Evolutionary conservation across 2,888 invertebrate genomes (phyloP).

Genomic region (Ephialtes manifestator): DNA sequence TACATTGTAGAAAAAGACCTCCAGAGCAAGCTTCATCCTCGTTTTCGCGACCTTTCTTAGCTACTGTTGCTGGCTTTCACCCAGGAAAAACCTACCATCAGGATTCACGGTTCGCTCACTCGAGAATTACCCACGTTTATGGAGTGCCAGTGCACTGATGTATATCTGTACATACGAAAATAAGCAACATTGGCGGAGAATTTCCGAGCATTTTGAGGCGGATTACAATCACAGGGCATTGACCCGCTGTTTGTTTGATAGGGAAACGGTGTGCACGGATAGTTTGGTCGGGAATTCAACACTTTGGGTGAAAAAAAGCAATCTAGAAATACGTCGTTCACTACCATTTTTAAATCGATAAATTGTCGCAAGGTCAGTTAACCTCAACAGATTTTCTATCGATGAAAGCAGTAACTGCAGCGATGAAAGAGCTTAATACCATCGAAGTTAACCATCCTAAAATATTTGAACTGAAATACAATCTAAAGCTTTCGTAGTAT

Average conservation of each 20-base stretch:
- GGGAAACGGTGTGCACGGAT: neutral
- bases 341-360: neutral
- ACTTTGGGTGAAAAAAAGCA: neutral
- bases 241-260: neutral
- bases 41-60: constrained; percentile 36
- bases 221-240: neutral
- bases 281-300: neutral
- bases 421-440: neutral
- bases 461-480: neutral
- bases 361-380: neutral
- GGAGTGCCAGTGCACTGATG: constrained; percentile 31
- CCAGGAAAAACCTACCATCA: constrained; percentile 38
- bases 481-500: neutral
- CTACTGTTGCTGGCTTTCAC: constrained; percentile 44
- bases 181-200: neutral
- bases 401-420: no score
- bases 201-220: constrained; percentile 2
- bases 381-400: neutral
- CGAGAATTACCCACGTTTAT: constrained; percentile 62
- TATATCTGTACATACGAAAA: neutral
- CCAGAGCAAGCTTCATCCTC: constrained; percentile 6
- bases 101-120: constrained; percentile 45
- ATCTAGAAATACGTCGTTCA: neutral
- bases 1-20: constrained; percentile 28
- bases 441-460: neutral